phyloP scores from a whole-genome alignment of 1,140 invertebrate species.

The Diachasmimorpha longicaudata region DNA sequence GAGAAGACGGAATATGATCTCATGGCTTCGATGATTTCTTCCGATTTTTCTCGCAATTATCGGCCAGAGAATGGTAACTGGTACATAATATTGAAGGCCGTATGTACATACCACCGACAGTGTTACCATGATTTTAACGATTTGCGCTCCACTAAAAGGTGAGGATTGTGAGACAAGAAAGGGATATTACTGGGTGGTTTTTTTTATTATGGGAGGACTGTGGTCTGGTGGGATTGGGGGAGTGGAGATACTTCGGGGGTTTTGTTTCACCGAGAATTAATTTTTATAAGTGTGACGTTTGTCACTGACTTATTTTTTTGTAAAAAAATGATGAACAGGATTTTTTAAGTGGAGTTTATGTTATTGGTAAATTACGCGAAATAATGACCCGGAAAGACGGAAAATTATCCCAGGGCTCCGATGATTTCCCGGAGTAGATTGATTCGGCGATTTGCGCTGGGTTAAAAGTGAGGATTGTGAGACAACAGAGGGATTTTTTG shows the following conservation, averaged over 20 bases:
- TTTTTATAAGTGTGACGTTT: neutral
- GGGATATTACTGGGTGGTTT: neutral
- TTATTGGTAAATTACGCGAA: no score
- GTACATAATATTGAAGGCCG: conserved; percentile 41
- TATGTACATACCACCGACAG: conserved; percentile 40
- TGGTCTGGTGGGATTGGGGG: neutral
- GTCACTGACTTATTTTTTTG: no score
- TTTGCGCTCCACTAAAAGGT: conserved; percentile 35
- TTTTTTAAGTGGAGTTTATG: no score
- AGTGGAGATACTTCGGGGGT: neutral
- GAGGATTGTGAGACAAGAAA: neutral
- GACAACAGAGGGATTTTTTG: no score
- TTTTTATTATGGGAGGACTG: neutral
- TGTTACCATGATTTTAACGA: conserved; percentile 38
- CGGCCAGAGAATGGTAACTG: conserved; percentile 43
- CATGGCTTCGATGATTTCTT: conserved; percentile 1
- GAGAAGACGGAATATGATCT: conserved; percentile 33
- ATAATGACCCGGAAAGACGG: no score
- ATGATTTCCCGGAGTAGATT: no score
- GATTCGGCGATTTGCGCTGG: no score
- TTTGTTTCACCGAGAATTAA: neutral
- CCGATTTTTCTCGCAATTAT: conserved; percentile 30
- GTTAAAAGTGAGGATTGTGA: no score
- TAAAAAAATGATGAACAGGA: no score
- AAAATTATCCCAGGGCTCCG: no score